Evolutionary conservation across 2,888 invertebrate species (phyloP).

Genomic region (Sinodicranocentrus sp.): DNA sequence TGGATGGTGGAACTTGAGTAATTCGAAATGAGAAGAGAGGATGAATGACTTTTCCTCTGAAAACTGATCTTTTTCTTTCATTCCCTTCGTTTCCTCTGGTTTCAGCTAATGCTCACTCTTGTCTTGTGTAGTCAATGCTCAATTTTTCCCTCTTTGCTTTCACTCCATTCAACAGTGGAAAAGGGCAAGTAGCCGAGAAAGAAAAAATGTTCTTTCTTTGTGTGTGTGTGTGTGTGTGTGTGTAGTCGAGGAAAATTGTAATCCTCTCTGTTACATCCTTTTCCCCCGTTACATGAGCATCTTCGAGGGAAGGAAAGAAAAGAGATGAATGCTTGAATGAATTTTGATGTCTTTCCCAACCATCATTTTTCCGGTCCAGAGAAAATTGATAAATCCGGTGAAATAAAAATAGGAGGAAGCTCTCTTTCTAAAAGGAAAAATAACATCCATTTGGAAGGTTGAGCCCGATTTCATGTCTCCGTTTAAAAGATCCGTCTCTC

Average conservation of each 20-base stretch:
- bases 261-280: not conserved
- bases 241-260: too few species aligned
- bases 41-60: constrained; percentile 21
- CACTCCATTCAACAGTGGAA: constrained; percentile 37
- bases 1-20: constrained; percentile 3
- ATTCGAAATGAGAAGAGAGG: constrained; percentile 18
- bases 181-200: constrained; percentile 58
- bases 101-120: too few species aligned
- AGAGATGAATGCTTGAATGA: constrained; percentile 53
- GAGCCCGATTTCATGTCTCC: not conserved
- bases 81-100: too few species aligned
- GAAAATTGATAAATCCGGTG: constrained; percentile 76
- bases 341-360: constrained; percentile 63
- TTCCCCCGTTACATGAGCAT: not conserved
- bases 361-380: constrained; percentile 75
- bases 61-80: too few species aligned
- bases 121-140: too few species aligned
- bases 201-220: constrained; percentile 23
- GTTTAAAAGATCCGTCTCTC: too few species aligned
- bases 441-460: too few species aligned
- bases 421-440: not conserved
- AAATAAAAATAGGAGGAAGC: constrained; percentile 62
- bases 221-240: too few species aligned
- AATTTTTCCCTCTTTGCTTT: constrained; percentile 14
- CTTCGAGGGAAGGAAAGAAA: not conserved